Evolutionary conservation across 2,888 invertebrate genomes (phyloP).

Genomic region (Oscheius sp.): DNA sequence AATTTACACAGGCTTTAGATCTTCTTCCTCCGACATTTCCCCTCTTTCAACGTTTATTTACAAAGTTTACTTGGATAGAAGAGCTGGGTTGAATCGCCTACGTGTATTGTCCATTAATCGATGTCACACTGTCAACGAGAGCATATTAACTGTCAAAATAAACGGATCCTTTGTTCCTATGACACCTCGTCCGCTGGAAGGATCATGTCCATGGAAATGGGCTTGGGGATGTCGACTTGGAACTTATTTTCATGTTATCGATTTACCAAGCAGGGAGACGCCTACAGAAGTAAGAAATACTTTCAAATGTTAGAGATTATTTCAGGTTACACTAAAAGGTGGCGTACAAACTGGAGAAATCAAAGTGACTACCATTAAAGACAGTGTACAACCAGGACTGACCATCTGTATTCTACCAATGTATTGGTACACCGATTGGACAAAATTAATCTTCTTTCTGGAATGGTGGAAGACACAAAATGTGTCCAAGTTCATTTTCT

Average conservation of each 20-base stretch:
- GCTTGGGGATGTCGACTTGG: constrained; percentile 45
- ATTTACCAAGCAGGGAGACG: not conserved
- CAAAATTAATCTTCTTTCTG: constrained; percentile 51
- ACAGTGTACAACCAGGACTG: constrained; percentile 33
- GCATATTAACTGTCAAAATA: not conserved
- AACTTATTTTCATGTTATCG: constrained; percentile 37
- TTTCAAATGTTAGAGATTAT: too few species aligned
- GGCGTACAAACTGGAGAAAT: not conserved
- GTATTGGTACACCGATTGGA: constrained; percentile 55
- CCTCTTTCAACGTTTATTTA: constrained; percentile 11
- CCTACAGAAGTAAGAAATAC: not conserved
- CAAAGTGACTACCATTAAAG: not conserved
- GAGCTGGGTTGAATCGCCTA: constrained; percentile 10
- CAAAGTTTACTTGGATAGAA: constrained; percentile 16
- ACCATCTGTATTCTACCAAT: constrained; percentile 59
- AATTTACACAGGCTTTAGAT: not conserved
- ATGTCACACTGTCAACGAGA: constrained; percentile 11
- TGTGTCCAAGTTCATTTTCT: constrained; percentile 53
- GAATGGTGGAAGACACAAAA: constrained; percentile 57
- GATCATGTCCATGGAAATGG: constrained; percentile 55
- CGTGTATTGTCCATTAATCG: constrained; percentile 23
- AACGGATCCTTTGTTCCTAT: not conserved
- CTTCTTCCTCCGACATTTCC: not conserved
- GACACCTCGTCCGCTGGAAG: constrained; percentile 32
- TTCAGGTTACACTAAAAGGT: not conserved